phyloP scores from a whole-genome alignment of 2,113 vertebrate species.

The Campylomormyrus tamandua region DNA sequence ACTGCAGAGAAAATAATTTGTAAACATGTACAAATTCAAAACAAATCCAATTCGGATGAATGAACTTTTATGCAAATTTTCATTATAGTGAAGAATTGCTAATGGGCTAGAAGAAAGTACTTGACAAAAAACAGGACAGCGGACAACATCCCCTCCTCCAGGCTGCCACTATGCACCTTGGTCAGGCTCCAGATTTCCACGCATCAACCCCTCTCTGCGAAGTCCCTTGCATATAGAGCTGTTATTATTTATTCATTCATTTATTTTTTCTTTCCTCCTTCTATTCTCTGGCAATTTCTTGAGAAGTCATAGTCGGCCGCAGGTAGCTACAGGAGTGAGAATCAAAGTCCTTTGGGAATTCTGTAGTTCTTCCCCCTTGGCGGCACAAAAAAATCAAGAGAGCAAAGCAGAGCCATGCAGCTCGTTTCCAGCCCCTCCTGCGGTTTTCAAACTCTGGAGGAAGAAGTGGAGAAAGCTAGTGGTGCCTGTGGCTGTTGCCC shows the following conservation, averaged over 20 bases:
- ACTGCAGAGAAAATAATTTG: neutral
- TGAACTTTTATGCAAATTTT: neutral
- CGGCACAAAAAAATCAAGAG: neutral
- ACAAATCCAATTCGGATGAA: neutral
- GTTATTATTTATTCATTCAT: neutral
- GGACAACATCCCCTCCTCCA: neutral
- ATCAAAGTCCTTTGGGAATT: neutral
- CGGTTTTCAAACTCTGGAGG: neutral
- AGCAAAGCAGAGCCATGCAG: neutral
- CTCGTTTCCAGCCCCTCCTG: neutral
- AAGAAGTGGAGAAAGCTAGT: neutral
- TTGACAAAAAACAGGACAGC: neutral
- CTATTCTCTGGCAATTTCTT: neutral
- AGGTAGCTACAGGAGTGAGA: neutral
- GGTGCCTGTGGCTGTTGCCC: neutral
- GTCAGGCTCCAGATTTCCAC: neutral
- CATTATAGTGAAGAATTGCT: neutral
- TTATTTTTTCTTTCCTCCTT: neutral
- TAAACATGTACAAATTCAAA: neutral
- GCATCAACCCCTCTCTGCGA: neutral
- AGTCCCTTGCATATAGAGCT: neutral
- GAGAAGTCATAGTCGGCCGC: neutral
- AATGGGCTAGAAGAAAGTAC: neutral
- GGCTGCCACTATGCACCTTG: neutral
- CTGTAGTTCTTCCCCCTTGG: neutral